phyloP scores from a whole-genome alignment of 2,797 vertebrate genomes.

The Huso huso region DNA sequence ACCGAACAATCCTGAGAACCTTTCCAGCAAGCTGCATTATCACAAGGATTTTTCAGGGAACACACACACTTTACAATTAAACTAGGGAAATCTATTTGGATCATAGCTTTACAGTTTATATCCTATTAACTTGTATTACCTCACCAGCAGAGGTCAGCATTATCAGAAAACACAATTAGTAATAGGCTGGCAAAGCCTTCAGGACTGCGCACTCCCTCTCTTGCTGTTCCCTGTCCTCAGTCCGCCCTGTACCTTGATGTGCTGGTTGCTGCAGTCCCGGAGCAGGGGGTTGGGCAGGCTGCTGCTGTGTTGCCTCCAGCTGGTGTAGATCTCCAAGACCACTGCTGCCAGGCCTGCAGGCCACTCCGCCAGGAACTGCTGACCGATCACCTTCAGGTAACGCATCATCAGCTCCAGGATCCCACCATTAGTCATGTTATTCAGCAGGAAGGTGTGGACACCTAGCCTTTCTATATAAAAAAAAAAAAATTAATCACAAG shows the following conservation, averaged over 20 bases:
- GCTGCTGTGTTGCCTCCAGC: slow-evolving; percentile 85
- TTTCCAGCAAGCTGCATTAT: too few species aligned
- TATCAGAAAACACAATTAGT: not conserved
- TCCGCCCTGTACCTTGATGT: slow-evolving; percentile 67
- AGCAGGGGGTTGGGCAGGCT: slow-evolving; percentile 88
- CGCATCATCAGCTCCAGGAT: slow-evolving; percentile 87
- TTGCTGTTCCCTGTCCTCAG: slow-evolving; percentile 16
- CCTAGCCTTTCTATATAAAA: slow-evolving; percentile 74
- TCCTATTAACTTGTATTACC: too few species aligned
- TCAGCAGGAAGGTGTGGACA: slow-evolving; percentile 80
- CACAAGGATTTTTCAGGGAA: too few species aligned
- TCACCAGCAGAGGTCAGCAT: too few species aligned
- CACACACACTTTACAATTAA: too few species aligned
- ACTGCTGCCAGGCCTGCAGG: slow-evolving; percentile 74
- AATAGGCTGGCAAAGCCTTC: slow-evolving; percentile 23
- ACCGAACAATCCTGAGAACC: too few species aligned
- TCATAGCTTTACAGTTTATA: too few species aligned
- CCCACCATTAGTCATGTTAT: slow-evolving; percentile 80
- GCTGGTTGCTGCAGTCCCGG: slow-evolving; percentile 77
- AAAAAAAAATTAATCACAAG: not conserved
- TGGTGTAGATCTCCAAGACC: slow-evolving; percentile 75
- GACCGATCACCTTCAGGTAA: slow-evolving; percentile 85
- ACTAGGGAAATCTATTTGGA: too few species aligned
- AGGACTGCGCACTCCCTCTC: not conserved
- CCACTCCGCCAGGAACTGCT: slow-evolving; percentile 81